Evolutionary conservation across 2,797 vertebrate genomes (phyloP).

Genomic region (Typhlichthys subterraneus): DNA sequence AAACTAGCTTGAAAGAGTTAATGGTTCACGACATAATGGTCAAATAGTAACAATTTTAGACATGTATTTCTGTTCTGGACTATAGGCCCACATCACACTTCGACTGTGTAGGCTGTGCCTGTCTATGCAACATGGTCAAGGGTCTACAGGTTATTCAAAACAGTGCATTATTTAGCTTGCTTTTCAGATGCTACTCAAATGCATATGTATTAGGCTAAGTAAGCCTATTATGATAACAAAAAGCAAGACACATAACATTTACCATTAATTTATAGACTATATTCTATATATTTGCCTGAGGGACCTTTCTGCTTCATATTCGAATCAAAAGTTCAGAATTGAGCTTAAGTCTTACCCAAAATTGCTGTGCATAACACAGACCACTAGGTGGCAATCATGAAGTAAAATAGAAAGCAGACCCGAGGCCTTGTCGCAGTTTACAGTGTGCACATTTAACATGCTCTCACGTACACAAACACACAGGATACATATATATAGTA

Average conservation of each 20-base stretch:
- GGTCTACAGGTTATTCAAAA: slow-evolving; percentile 5
- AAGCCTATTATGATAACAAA: no score
- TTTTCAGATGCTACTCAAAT: no score
- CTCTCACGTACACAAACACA: slow-evolving; percentile 4
- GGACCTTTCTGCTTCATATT: no score
- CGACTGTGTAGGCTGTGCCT: background rate
- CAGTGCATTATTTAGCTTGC: background rate
- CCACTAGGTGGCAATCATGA: slow-evolving; percentile 40
- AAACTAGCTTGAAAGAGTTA: slow-evolving; percentile 46
- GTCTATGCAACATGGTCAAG: slow-evolving; percentile 18
- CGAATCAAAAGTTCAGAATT: no score
- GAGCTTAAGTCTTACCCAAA: background rate
- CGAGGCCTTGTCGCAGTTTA: background rate
- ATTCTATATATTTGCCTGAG: no score
- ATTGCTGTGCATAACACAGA: slow-evolving; percentile 24
- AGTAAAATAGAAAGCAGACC: no score
- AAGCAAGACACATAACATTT: no score
- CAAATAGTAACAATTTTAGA: slow-evolving; percentile 47
- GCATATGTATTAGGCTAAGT: no score
- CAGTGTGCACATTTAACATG: background rate
- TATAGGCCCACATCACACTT: slow-evolving; percentile 5
- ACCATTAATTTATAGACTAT: no score
- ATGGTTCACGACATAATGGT: slow-evolving; percentile 65
- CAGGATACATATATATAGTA: background rate
- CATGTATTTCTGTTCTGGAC: slow-evolving; percentile 44